Conservation (phyloP, 2,113 vertebrate species). For the Phaethornis superciliosus region DNA sequence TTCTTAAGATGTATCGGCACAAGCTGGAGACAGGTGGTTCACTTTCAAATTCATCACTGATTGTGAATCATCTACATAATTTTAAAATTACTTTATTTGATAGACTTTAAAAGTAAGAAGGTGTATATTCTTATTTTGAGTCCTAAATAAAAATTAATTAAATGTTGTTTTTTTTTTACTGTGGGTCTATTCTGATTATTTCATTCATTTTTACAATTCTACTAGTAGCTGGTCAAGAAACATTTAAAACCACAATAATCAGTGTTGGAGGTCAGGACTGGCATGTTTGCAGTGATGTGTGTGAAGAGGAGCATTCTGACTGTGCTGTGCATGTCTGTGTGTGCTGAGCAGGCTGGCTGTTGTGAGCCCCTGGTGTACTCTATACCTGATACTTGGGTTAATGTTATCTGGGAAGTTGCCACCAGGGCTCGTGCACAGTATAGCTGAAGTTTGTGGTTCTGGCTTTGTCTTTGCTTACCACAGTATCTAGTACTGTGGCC, state of each 20-base stretch:
- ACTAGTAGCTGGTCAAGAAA: not conserved
- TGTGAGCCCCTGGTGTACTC: accelerated
- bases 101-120: not conserved
- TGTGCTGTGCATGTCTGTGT: accelerated
- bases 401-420: not conserved
- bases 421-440: not conserved
- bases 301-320: not conserved
- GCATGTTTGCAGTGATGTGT: not conserved
- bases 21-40: not conserved
- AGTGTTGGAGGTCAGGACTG: not conserved
- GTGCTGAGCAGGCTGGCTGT: not conserved
- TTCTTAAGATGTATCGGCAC: conserved; percentile 38
- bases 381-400: not conserved
- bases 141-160: conserved; percentile 16
- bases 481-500: accelerated
- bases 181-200: not conserved
- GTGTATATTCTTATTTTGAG: not conserved
- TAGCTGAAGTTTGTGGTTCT: not conserved
- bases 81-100: not conserved
- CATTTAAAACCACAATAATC: not conserved
- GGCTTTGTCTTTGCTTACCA: not conserved
- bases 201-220: conserved; percentile 4
- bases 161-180: not conserved
- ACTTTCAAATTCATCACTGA: not conserved
- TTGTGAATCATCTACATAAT: not conserved